Evolutionary conservation across 2,797 vertebrate genomes (phyloP), one percentile per base, ranked within the genome.

Genomic region (Ibycter americanus): DNA sequence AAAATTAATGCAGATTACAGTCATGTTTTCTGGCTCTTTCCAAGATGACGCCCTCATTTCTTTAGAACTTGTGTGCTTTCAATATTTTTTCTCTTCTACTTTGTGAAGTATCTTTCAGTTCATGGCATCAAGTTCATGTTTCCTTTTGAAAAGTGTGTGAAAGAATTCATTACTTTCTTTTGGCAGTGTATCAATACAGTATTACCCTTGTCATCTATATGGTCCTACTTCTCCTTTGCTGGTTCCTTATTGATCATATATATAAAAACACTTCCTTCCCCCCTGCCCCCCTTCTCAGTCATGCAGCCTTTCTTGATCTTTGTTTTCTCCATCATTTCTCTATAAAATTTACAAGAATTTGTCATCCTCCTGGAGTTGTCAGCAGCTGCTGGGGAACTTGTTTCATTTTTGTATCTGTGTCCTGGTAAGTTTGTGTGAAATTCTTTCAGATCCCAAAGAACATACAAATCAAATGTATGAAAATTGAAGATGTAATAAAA

Each of bases 101-200:
- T 77, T 83, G 31, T 82, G 62, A 86, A 76, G 34, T 58, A 17
- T 71, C 71, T 87, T 46, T 78, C 65, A 79, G 31, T 83, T 93
- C 58, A 19, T 93, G 42, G 8, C 51, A 80, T 85, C 89, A 74
- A 54, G 49, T 71, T 95, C 71, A 46, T 62, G 42, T 71, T 93
- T 25, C 25, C 87, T 74, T 92, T 44, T 91, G 54, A 91, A 86
- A 32, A 58, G 11, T 54, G 52, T 90, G 56, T 51, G 85, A 89
- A 92, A 83, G 83, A 94, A 86, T 91, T 93, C 66, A 87, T 95
- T 94, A 42, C 42, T 74, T 94, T 81, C 47, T 72, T 78, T 88
- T 74, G 38, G 31, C 72, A 66, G 46, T 21, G 8, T 95, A 62
- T 83, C 87, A 82, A 51, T 31, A 73, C 44, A 71, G 8, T 83